Conservation (phyloP, 2,797 vertebrate genomes). For the Malacoctenus gilli region DNA sequence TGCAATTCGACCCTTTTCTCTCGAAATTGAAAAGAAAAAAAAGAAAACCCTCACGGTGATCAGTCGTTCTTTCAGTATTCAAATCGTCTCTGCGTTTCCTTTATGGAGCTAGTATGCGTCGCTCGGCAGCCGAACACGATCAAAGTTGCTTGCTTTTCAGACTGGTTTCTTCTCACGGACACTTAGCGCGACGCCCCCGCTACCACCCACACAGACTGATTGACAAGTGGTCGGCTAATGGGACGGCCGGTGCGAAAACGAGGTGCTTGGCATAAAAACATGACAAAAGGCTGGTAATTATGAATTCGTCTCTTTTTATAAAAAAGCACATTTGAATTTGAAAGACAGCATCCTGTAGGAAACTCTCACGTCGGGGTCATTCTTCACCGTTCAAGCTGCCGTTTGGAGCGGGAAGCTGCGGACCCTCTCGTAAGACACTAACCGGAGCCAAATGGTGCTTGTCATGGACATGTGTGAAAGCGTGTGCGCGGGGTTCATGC, state of each 20-base stretch:
- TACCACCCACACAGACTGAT: slow-evolving; percentile 36
- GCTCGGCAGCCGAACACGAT: no score
- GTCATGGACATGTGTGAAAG: slow-evolving; percentile 9
- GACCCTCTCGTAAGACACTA: no score
- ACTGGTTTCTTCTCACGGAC: not conserved
- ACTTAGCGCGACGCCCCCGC: no score
- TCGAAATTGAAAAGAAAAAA: no score
- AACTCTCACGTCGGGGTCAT: not conserved
- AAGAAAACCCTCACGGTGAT: no score
- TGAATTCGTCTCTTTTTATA: no score
- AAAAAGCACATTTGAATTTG: slow-evolving; percentile 28
- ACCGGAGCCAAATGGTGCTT: slow-evolving; percentile 41
- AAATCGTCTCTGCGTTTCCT: not conserved
- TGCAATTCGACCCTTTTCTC: no score
- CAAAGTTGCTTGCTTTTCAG: no score
- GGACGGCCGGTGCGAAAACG: not conserved
- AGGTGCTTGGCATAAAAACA: slow-evolving; percentile 11
- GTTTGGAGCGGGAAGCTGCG: slow-evolving; percentile 4
- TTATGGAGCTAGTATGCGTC: not conserved
- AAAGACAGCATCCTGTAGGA: slow-evolving; percentile 28
- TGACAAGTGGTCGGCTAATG: slow-evolving; percentile 9
- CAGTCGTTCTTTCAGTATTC: no score
- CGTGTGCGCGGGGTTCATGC: slow-evolving; percentile 10
- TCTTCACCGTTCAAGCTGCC: slow-evolving; percentile 1
- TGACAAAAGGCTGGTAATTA: not conserved